phyloP scores from a whole-genome alignment of 2,888 invertebrate species.

The Trachelus tabidus region DNA sequence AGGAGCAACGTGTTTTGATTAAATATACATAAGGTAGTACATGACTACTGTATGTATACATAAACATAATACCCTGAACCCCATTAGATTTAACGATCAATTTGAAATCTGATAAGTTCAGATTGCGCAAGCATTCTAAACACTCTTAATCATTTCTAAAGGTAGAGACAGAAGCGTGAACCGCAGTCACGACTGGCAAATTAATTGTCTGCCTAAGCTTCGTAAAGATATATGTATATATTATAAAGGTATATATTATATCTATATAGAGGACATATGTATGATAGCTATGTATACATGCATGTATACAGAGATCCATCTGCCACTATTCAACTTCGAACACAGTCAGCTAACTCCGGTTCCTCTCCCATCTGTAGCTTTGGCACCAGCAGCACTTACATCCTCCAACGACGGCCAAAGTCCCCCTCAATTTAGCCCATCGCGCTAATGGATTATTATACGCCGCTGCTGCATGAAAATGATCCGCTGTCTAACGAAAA shows the following conservation, averaged over 20 bases:
- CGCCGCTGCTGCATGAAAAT: conserved; percentile 36
- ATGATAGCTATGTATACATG: background rate
- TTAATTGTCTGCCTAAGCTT: conserved; percentile 44
- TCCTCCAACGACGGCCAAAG: conserved; percentile 20
- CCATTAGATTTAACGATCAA: background rate
- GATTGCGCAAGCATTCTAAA: background rate
- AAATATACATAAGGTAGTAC: background rate
- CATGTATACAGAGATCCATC: background rate
- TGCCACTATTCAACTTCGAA: conserved; percentile 13
- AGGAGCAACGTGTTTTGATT: background rate
- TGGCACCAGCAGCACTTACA: background rate
- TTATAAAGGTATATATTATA: background rate
- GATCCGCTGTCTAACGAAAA: conserved; percentile 35
- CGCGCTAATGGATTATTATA: conserved; percentile 54
- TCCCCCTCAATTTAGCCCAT: conserved; percentile 43
- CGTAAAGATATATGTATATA: conserved; percentile 5
- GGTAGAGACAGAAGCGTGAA: background rate
- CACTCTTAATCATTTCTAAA: background rate
- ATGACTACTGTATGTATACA: background rate
- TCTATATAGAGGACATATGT: background rate
- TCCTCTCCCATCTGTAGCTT: background rate
- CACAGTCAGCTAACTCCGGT: conserved; percentile 7
- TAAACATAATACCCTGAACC: background rate
- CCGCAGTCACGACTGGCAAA: conserved; percentile 33
- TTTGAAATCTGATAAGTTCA: background rate